A percentile compares a stretch with the other conserved stretches of the same genome.
These are phyloP conservation scores for Drosophila neocordata DNA, from an alignment of 1,140 invertebrate species.

Conservation along the genomic window DNA sequence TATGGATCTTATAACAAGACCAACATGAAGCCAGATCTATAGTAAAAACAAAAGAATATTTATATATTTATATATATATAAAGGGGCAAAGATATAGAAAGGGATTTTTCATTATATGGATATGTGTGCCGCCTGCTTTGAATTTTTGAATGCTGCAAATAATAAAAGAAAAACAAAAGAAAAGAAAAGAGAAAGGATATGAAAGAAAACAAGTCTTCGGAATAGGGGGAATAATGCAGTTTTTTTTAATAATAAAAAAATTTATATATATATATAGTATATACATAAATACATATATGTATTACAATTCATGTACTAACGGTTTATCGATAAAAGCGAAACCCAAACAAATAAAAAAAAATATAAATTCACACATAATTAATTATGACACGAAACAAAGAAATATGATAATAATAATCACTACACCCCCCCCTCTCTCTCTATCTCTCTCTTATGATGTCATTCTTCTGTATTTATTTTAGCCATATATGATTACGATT, in stretches of 20 bases:
- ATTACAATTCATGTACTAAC: constrained; percentile 1
- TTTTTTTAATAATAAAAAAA: neutral
- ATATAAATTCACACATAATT: neutral
- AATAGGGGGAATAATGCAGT: constrained; percentile 1
- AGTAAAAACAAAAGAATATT: neutral
- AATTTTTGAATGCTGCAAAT: constrained; percentile 10
- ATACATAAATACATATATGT: neutral
- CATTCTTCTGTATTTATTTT: constrained; percentile 61
- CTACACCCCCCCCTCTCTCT: neutral
- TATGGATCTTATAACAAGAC: neutral
- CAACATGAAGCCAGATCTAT: neutral
- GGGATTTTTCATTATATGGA: neutral
- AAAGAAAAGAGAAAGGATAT: neutral
- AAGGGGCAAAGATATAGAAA: neutral
- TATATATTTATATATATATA: too few species aligned
- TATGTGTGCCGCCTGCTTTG: constrained; percentile 11
- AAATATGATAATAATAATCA: constrained; percentile 36
- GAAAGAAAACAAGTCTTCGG: neutral
- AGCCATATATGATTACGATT: constrained; percentile 56
- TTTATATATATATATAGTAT: neutral
- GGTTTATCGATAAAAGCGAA: neutral
- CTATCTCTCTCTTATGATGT: constrained; percentile 30
- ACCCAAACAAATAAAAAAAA: too few species aligned
- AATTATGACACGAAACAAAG: neutral
- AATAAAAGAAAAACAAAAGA: neutral